These are phyloP conservation scores for Dicycla oo DNA, from an alignment of 2,888 invertebrate genomes.

Conservation along the genomic window DNA sequence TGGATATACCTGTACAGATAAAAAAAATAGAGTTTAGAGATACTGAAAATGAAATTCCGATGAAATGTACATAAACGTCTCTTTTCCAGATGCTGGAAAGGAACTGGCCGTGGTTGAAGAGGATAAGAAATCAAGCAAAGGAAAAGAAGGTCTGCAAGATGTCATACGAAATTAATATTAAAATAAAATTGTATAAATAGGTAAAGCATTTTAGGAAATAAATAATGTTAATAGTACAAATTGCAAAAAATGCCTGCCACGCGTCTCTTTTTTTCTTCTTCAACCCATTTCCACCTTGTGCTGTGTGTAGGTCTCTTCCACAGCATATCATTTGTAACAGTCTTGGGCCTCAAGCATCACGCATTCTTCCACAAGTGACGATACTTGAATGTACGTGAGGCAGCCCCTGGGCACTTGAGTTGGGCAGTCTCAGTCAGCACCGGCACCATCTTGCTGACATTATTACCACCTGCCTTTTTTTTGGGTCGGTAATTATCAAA, in stretches of 20 bases:
- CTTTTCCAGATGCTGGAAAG: constrained; percentile 33
- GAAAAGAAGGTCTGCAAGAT: constrained; percentile 19
- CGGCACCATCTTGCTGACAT: not conserved
- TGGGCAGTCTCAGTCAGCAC: not conserved
- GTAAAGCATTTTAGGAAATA: constrained; percentile 19
- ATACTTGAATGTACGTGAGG: no score
- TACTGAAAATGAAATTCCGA: not conserved
- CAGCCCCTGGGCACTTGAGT: no score
- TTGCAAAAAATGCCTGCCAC: not conserved
- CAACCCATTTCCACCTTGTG: not conserved
- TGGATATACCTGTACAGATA: not conserved
- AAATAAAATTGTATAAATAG: constrained; percentile 9
- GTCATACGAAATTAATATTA: constrained; percentile 29
- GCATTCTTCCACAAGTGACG: no score
- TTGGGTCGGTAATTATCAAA: no score
- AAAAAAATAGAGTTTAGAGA: not conserved
- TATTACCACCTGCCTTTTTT: not conserved
- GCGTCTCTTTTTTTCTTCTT: not conserved
- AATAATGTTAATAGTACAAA: constrained; percentile 10
- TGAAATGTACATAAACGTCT: not conserved
- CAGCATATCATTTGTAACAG: not conserved
- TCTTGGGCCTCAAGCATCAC: no score
- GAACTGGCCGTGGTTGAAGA: constrained; percentile 5
- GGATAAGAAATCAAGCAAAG: constrained; percentile 22
- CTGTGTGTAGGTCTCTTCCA: not conserved